These are phyloP conservation scores for Boulengerochromis microlepis DNA, from an alignment of 2,113 vertebrate species.

Conservation along the genomic window DNA sequence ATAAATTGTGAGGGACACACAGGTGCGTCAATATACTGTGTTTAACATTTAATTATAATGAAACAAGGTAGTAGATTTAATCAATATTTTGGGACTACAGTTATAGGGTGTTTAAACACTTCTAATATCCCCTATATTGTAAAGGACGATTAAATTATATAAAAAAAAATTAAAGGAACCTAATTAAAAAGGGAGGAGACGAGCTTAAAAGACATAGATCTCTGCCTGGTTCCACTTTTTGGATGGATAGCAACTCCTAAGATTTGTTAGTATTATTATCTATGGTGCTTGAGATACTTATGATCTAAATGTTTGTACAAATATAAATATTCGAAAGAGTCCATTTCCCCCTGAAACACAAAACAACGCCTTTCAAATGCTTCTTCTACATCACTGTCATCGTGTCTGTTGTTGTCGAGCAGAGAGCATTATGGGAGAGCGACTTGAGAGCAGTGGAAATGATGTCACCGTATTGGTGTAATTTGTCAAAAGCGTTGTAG, in stretches of 20 bases:
- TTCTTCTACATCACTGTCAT: slow-evolving; percentile 56
- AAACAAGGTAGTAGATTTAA: background rate
- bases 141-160: background rate
- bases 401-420: background rate
- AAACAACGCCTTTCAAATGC: slow-evolving; percentile 37
- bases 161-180: background rate
- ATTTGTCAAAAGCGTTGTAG: background rate
- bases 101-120: background rate
- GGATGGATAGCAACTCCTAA: slow-evolving; percentile 51
- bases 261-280: slow-evolving; percentile 65
- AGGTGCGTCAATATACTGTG: background rate
- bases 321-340: slow-evolving; percentile 61
- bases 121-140: background rate
- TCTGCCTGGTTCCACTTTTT: slow-evolving; percentile 75
- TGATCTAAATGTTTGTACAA: slow-evolving; percentile 74
- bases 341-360: slow-evolving; percentile 48
- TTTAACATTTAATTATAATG: background rate
- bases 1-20: background rate
- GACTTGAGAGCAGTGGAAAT: background rate
- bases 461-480: background rate
- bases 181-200: background rate
- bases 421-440: slow-evolving; percentile 64
- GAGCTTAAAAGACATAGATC: slow-evolving; percentile 16
- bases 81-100: background rate
- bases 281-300: slow-evolving; percentile 77